Percentiles rank a stretch among this genome's conserved stretches.
Conservation (phyloP, 1,140 invertebrate species). For the Euschistus heros region DNA sequence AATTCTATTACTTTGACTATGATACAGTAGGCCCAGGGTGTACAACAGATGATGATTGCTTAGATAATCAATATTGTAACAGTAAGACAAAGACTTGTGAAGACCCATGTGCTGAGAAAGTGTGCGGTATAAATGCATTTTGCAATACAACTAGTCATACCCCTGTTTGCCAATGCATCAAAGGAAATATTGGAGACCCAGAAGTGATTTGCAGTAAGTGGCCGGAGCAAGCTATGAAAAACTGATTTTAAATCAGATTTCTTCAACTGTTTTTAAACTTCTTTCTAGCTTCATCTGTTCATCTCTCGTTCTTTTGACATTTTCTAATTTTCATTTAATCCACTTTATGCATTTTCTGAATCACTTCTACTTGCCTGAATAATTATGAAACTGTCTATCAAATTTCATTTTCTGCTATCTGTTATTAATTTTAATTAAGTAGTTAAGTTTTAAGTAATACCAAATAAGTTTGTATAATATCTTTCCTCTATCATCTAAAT, state of each 20-base stretch:
- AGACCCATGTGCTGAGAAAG: conserved; percentile 58
- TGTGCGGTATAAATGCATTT: conserved; percentile 63
- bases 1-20: neutral
- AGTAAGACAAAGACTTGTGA: conserved; percentile 54
- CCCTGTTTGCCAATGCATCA: conserved; percentile 63
- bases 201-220: conserved; percentile 53
- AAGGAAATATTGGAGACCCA: conserved; percentile 57
- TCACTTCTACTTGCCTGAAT: no score
- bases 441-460: no score
- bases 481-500: no score
- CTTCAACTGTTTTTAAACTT: no score
- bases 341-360: neutral
- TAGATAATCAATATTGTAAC: conserved; percentile 63
- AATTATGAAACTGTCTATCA: no score
- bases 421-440: no score
- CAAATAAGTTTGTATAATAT: no score
- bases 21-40: conserved; percentile 45
- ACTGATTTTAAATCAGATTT: no score
- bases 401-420: no score
- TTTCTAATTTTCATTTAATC: conserved; percentile 3
- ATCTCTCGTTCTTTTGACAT: no score
- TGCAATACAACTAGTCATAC: conserved; percentile 69
- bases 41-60: conserved; percentile 59
- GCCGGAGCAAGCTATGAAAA: no score
- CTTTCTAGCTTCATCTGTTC: no score